Evolutionary conservation across 2,888 invertebrate species (phyloP), one percentile per base, ranked within the genome.

Genomic region (Seira musarum): DNA sequence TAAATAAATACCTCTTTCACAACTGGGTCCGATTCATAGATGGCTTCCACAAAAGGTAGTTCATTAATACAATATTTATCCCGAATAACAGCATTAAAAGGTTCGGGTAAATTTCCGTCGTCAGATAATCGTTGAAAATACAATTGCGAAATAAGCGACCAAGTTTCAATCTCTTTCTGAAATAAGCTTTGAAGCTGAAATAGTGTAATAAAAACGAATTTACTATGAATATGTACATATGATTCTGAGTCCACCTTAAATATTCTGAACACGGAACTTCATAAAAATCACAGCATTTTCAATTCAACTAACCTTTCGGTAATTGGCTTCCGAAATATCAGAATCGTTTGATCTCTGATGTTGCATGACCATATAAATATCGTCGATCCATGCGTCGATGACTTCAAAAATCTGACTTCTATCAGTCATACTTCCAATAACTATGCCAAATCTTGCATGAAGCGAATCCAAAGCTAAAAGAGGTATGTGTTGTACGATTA

Each of bases 1-100:
- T n/a, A n/a, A n/a, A n/a, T n/a, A n/a, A n/a, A n/a, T 70, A 86
- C 86, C 82, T 86, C 85, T 69, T 63, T 64, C 22, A 86, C 57
- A 6, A 57, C n/a, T 10, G 68, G 70, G 69, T 82, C 82, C 8
- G 79, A 69, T 24, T 74, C 25, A 15, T 82, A 21, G 60, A 83
- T 70, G 0, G 71, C 46, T 10, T 76, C 30, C 2, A 83, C 77
- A 21, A 80, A 80, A 0, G 73, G 61, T 10, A 35, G 25, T 63
- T 86, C 86, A 53, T 85, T 73, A n/a, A 82, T 65, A 46, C 81
- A 81, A 63, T 74, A 84, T 22, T 75, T 75, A 53, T 82, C 83
- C 1, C 17, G 21, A 10, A 78, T 80, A 8, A 46, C 60, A 3
- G 74, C 57, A 21, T 60, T 61, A 49, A 76, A 72, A 0, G 76